phyloP scores from a whole-genome alignment of 2,113 vertebrate genomes.

The Caracal caracal region DNA sequence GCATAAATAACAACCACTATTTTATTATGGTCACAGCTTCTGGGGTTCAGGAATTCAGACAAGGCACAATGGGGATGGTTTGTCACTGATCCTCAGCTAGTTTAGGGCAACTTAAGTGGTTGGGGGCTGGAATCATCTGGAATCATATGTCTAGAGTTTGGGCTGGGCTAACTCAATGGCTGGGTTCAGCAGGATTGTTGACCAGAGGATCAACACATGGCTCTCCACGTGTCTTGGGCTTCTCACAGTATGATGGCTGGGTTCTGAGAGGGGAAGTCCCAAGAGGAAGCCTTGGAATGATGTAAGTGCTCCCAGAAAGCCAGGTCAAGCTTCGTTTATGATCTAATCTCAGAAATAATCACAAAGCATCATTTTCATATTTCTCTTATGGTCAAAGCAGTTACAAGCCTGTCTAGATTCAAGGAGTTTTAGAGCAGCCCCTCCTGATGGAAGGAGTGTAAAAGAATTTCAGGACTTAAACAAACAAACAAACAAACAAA shows the following conservation, averaged over 20 bases:
- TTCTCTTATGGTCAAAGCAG: background rate
- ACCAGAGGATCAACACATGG: background rate
- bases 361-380: background rate
- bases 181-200: background rate
- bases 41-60: background rate
- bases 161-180: background rate
- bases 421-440: background rate
- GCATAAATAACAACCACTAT: background rate
- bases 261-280: background rate
- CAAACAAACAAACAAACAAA: background rate
- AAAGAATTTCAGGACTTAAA: conserved; percentile 1
- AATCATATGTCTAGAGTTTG: background rate
- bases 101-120: background rate
- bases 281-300: background rate
- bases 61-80: background rate
- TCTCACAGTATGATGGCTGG: background rate
- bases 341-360: background rate
- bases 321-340: background rate
- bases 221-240: background rate
- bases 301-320: background rate
- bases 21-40: conserved; percentile 2
- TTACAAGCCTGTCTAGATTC: background rate
- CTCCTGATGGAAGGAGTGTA: background rate
- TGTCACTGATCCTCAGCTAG: background rate
- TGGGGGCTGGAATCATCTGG: background rate